These are phyloP conservation scores for Hyles euphorbiae DNA, from an alignment of 1,140 invertebrate species.

Conservation along the genomic window DNA sequence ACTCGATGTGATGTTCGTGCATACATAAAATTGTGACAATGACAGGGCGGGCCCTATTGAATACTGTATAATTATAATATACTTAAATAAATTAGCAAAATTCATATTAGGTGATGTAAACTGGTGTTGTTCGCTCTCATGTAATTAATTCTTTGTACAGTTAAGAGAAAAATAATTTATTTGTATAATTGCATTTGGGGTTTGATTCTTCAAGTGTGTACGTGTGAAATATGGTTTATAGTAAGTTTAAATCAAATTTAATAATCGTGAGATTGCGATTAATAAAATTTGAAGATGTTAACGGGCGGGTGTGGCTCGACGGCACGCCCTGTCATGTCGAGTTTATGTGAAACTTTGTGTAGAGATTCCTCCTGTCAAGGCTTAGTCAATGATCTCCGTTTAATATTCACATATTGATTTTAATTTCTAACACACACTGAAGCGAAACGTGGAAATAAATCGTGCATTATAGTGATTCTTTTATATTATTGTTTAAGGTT, in stretches of 20 bases:
- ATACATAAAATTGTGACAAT: background rate
- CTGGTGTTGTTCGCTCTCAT: no score
- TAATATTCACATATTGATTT: constrained; percentile 24
- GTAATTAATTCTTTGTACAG: no score
- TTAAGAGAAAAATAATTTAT: background rate
- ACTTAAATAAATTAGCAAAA: background rate
- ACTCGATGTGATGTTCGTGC: background rate
- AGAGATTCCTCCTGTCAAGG: constrained; percentile 24
- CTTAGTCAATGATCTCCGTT: constrained; percentile 40
- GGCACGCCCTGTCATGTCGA: constrained; percentile 9
- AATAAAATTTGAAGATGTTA: constrained; percentile 1
- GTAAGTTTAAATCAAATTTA: constrained; percentile 3
- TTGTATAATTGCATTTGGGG: background rate
- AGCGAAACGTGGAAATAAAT: background rate
- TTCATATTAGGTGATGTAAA: no score
- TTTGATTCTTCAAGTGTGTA: background rate
- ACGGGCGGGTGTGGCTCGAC: background rate
- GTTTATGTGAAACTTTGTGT: constrained; percentile 10
- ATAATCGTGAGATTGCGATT: constrained; percentile 6
- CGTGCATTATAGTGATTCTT: background rate
- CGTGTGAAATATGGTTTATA: background rate
- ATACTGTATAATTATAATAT: background rate
- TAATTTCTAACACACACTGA: constrained; percentile 1
- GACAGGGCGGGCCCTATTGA: background rate
- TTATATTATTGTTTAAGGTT: constrained; percentile 23